A percentile compares a stretch with the other conserved stretches of the same genome.
Conservation (phyloP, 2,113 vertebrate genomes). For the Coryphaenoides rupestris region DNA sequence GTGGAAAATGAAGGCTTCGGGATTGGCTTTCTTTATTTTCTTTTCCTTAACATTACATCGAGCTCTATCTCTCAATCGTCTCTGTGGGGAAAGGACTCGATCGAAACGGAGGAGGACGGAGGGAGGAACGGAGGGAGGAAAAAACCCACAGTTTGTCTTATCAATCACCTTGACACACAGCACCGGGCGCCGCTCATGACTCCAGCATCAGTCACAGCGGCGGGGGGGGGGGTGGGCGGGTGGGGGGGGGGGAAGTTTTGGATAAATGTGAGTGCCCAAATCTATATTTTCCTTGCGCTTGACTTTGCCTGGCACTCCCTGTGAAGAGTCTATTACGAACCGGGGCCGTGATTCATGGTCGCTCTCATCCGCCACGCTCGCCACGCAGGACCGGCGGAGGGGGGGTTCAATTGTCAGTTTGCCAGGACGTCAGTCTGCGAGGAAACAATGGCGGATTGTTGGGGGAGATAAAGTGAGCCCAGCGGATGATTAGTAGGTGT, state of each 20-base stretch:
- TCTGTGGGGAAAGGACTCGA: too few relatives aligned
- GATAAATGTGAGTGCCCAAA: not conserved
- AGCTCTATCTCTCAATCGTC: too few relatives aligned
- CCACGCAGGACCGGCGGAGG: too few relatives aligned
- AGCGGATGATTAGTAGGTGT: not conserved
- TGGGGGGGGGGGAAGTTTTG: not conserved
- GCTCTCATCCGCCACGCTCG: not conserved
- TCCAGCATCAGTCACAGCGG: conserved; percentile 8
- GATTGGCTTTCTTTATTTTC: too few relatives aligned
- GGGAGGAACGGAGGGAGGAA: not conserved
- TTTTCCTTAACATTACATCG: too few relatives aligned
- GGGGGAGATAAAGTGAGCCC: not conserved
- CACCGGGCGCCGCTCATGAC: conserved; percentile 5
- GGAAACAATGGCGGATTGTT: too few relatives aligned
- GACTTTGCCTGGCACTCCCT: not conserved
- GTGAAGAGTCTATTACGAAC: not conserved
- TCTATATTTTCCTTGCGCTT: not conserved
- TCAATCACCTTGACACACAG: conserved; percentile 8
- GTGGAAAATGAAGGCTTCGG: too few relatives aligned
- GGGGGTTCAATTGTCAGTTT: not conserved
- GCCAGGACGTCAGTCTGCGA: too few relatives aligned
- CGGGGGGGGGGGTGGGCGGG: too few relatives aligned
- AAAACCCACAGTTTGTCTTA: conserved; percentile 3
- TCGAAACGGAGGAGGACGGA: too few relatives aligned
- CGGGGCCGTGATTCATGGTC: not conserved